Evolutionary conservation across 2,113 vertebrate species (phyloP).

Genomic region (Spea multiplicata): DNA sequence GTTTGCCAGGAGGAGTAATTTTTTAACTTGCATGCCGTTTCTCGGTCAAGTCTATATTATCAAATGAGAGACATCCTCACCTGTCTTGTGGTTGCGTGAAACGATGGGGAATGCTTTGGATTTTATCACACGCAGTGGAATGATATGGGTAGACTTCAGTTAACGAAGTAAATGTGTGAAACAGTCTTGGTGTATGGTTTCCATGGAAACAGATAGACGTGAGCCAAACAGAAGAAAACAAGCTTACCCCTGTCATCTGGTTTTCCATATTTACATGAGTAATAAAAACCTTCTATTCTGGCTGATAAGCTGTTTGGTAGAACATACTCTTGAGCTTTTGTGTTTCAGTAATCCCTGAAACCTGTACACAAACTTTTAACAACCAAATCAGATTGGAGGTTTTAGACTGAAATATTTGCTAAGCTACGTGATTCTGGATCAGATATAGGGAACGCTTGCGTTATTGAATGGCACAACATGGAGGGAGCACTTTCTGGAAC

Average conservation of each 20-base stretch:
- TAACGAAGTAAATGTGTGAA: slow-evolving; percentile 22
- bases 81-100: no score
- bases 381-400: no score
- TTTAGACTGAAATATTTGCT: background rate
- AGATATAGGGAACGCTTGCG: background rate
- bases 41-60: no score
- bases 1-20: no score
- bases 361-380: background rate
- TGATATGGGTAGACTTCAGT: background rate
- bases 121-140: no score
- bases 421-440: background rate
- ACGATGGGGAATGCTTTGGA: background rate
- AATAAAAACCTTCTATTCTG: background rate
- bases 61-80: no score
- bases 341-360: background rate
- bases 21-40: no score
- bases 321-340: background rate
- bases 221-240: slow-evolving; percentile 4
- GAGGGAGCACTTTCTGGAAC: no score
- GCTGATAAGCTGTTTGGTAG: background rate
- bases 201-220: slow-evolving; percentile 8
- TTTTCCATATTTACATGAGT: background rate
- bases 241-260: background rate
- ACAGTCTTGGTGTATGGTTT: slow-evolving; percentile 12
- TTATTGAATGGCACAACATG: background rate